A percentile compares a stretch with the other conserved stretches of the same genome.
Evolutionary conservation across 2,113 vertebrate species (phyloP).

Genomic region (Aegypius monachus): DNA sequence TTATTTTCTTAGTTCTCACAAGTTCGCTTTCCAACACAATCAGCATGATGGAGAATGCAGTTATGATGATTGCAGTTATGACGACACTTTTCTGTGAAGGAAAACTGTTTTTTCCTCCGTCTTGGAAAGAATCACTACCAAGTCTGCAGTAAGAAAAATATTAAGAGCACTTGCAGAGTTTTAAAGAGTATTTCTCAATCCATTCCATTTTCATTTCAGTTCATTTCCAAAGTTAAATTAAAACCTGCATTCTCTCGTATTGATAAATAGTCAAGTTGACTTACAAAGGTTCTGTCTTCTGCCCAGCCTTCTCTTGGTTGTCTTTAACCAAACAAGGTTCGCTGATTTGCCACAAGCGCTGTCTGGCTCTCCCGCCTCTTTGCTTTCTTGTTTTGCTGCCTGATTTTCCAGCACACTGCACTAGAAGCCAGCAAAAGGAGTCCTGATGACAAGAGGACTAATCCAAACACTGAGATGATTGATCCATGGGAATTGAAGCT

Average conservation of each 20-base stretch:
- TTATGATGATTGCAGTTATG: not conserved
- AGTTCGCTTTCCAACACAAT: slow-evolving; percentile 48
- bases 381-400: slow-evolving; percentile 85
- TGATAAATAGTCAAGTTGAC: slow-evolving; percentile 36
- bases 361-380: slow-evolving; percentile 93
- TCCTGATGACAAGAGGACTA: slow-evolving; percentile 85
- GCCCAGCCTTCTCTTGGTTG: not conserved
- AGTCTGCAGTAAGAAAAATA: slow-evolving; percentile 41
- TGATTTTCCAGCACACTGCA: slow-evolving; percentile 84
- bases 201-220: not conserved
- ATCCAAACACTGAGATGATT: slow-evolving; percentile 90
- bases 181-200: not conserved
- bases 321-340: slow-evolving; percentile 82
- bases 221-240: slow-evolving; percentile 7
- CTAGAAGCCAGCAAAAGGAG: slow-evolving; percentile 87
- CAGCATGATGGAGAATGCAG: not conserved
- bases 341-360: slow-evolving; percentile 81
- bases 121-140: slow-evolving; percentile 30
- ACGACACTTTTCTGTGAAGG: not conserved
- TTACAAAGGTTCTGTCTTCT: not conserved
- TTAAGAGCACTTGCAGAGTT: not conserved
- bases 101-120: not conserved
- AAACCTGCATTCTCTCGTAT: not conserved
- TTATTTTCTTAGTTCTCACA: slow-evolving; percentile 7
- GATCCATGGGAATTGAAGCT: slow-evolving; percentile 97